Conservation (phyloP, 2,888 invertebrate genomes). For the Lysandra bellargus region DNA sequence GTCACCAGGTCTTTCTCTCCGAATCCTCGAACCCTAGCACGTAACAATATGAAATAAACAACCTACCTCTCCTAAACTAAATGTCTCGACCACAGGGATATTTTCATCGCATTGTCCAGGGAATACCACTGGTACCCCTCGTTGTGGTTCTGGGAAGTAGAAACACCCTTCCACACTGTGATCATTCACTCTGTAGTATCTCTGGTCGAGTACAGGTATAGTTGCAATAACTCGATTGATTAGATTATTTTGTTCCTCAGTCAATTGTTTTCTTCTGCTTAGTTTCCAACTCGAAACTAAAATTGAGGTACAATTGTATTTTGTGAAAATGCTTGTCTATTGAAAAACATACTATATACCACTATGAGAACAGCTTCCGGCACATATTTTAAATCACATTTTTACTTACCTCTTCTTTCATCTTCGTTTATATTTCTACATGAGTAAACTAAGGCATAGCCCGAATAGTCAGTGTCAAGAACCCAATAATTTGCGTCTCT, state of each 20-base stretch:
- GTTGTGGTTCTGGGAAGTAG: conserved; percentile 52
- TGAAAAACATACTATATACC: too few relatives aligned
- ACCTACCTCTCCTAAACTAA: conserved; percentile 38
- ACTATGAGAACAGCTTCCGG: too few relatives aligned
- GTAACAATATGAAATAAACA: not conserved
- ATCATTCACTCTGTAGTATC: conserved; percentile 48
- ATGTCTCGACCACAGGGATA: conserved; percentile 45
- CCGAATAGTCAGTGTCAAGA: conserved; percentile 80
- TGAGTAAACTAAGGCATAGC: conserved; percentile 83
- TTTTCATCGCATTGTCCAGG: conserved; percentile 53
- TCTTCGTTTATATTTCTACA: conserved; percentile 75
- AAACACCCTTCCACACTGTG: conserved; percentile 54
- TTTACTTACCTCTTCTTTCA: conserved; percentile 53
- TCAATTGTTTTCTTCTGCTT: conserved; percentile 49
- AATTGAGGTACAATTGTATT: conserved; percentile 18
- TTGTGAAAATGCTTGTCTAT: too few relatives aligned
- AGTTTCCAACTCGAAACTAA: conserved; percentile 58
- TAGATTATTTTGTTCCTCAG: conserved; percentile 37
- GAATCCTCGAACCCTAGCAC: too few relatives aligned
- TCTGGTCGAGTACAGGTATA: conserved; percentile 49
- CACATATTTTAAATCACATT: too few relatives aligned
- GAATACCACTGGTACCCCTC: conserved; percentile 51
- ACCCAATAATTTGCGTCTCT: conserved; percentile 56
- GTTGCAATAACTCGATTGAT: conserved; percentile 48
- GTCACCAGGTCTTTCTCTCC: too few relatives aligned